Conservation (phyloP, 2,888 invertebrate species). For the Atherix ibis region DNA sequence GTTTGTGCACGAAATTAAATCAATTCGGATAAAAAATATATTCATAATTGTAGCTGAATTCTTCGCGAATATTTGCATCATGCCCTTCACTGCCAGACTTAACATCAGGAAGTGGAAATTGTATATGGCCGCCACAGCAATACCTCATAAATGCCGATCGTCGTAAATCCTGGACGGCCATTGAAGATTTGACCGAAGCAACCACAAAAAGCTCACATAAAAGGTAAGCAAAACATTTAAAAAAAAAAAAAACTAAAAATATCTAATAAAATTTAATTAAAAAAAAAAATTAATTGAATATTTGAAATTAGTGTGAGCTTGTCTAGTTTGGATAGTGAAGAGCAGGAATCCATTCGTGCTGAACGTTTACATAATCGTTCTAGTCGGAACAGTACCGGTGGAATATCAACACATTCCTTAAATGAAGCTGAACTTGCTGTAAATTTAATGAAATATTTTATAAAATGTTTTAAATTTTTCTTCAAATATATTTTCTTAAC, state of each 20-base stretch:
- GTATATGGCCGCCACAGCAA: slow-evolving; percentile 29
- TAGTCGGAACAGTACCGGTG: slow-evolving; percentile 38
- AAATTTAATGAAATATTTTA: slow-evolving; percentile 15
- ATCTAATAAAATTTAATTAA: slow-evolving; percentile 2
- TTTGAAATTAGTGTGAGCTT: slow-evolving; percentile 44
- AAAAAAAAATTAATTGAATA: slow-evolving; percentile 10
- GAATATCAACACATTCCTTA: slow-evolving; percentile 58
- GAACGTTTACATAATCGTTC: slow-evolving; percentile 32
- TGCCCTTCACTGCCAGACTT: slow-evolving; percentile 30
- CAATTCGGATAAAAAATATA: too few relatives aligned
- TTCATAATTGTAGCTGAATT: slow-evolving; percentile 14
- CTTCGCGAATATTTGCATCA: slow-evolving; percentile 18
- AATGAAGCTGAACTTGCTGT: slow-evolving; percentile 80
- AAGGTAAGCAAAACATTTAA: slow-evolving; percentile 30
- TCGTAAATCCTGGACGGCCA: slow-evolving; percentile 76
- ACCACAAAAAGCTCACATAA: slow-evolving; percentile 40
- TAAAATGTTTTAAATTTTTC: slow-evolving; percentile 1
- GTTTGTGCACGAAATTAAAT: too few relatives aligned
- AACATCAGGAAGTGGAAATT: slow-evolving; percentile 16
- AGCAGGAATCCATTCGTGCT: slow-evolving; percentile 46
- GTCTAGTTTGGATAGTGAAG: slow-evolving; percentile 74
- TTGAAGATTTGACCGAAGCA: slow-evolving; percentile 49
- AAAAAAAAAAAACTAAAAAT: slow-evolving; percentile 2
- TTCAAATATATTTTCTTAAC: not conserved
- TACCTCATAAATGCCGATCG: slow-evolving; percentile 33